Conservation (phyloP, 2,797 vertebrate genomes). For the Rhodeus uyekii region DNA sequence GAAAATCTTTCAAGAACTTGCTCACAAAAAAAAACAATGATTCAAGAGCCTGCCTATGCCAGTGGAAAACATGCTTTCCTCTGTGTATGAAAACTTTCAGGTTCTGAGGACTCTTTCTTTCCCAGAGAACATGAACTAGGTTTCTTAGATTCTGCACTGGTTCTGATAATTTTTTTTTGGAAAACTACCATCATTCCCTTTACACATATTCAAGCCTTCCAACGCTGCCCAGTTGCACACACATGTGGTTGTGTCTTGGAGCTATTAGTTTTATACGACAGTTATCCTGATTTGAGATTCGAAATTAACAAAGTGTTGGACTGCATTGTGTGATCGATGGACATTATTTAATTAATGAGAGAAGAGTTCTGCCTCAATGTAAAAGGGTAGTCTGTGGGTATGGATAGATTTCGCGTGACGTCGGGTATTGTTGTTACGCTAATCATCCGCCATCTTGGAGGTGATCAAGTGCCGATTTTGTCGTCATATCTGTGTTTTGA, state of each 20-base stretch:
- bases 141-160: constrained; percentile 53
- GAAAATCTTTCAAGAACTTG: constrained; percentile 42
- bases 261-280: constrained; percentile 36
- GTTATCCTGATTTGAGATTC: constrained; percentile 29
- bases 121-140: constrained; percentile 5
- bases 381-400: too few relatives aligned
- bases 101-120: constrained; percentile 24
- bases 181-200: constrained; percentile 44
- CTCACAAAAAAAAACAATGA: constrained; percentile 46
- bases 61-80: constrained; percentile 23
- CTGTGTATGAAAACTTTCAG: constrained; percentile 33
- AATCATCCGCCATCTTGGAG: too few relatives aligned
- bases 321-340: too few relatives aligned
- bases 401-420: too few relatives aligned
- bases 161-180: constrained; percentile 41
- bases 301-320: constrained; percentile 44
- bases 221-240: constrained; percentile 29
- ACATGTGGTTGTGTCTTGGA: constrained; percentile 49
- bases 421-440: too few relatives aligned
- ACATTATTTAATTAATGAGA: too few relatives aligned
- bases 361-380: too few relatives aligned
- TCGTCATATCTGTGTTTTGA: too few relatives aligned
- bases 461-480: too few relatives aligned
- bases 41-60: constrained; percentile 46
- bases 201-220: constrained; percentile 42